Evolutionary conservation across 2,113 vertebrate genomes (phyloP), one percentile per base, ranked within the genome.

Genomic region (Gobius niger): DNA sequence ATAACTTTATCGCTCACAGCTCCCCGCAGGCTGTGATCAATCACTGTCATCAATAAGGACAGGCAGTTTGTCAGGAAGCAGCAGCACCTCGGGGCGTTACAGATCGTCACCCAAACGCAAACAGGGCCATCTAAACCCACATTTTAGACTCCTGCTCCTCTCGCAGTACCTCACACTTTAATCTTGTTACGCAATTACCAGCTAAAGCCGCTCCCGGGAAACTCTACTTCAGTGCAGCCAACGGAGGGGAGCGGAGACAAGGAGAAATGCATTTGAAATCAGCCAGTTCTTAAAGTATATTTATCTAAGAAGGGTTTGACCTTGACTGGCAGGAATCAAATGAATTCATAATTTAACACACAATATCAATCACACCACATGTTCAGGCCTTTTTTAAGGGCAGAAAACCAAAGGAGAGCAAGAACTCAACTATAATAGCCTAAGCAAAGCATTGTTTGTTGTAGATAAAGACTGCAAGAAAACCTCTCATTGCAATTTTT

Each of bases 41-140:
- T 91, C 89, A 78, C 47, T 84, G 87, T 84, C 89, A 82, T 91
- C 85, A 85, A 82, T 88, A 86, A 88, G 83, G 85, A 89, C 82
- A 80, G 84, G 68, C 67, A 82, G 87, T 86, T 84, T 88, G 84
- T 90, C 88, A 89, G 83, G 75, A 82, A 77, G 71, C 65, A 57
- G 66, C 65, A 67, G 73, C 78, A 24, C 78, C 59, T 76, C 56
- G 15, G 3, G 67, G 77, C 72, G 66, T 40, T 24, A 65, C 64
- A 53, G 54, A 53, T 68, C 10, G 18, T 19, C 18, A 13, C 52
- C 52, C 18, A 24, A 11, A 47, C 75, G 56, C 50, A 65, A 65
- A 67, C 51, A 68, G 70, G 72, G 67, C 67, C 66, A 51, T 75
- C 74, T 46, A 70, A 67, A 77, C 73, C 10, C 44, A 54, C 77